phyloP scores from a whole-genome alignment of 1,140 invertebrate species.

The Drosophila kepulauana region DNA sequence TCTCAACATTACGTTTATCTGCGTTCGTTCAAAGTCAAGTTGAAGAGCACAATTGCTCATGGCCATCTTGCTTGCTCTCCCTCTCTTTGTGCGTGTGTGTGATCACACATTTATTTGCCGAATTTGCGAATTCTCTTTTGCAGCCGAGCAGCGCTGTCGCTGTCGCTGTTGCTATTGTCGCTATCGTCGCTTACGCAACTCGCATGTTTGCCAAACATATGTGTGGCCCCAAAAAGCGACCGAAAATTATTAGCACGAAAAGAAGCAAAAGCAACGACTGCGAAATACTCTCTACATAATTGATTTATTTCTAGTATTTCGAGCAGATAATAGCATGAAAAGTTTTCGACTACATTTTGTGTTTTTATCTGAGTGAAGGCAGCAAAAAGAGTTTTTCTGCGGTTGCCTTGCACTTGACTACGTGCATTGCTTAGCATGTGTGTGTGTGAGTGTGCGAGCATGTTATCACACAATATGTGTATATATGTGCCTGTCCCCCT shows the following conservation, averaged over 20 bases:
- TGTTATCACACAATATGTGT: slow-evolving; percentile 9
- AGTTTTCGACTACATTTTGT: not conserved
- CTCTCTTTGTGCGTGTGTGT: not conserved
- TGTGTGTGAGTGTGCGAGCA: not conserved
- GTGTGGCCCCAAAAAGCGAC: slow-evolving; percentile 44
- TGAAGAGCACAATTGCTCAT: slow-evolving; percentile 63
- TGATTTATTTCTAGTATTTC: too few species aligned
- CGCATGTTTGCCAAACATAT: slow-evolving; percentile 76
- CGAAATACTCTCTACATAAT: too few species aligned
- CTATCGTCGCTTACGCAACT: slow-evolving; percentile 68
- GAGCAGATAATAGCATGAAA: too few species aligned
- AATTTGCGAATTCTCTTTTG: slow-evolving; percentile 57
- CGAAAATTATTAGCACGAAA: too few species aligned
- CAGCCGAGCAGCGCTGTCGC: slow-evolving; percentile 9
- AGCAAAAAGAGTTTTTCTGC: not conserved
- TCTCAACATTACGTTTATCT: slow-evolving; percentile 56
- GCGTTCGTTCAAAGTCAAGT: slow-evolving; percentile 76
- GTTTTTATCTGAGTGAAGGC: not conserved
- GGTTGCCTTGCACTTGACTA: slow-evolving; percentile 18
- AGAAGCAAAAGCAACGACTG: not conserved
- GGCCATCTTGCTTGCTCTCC: slow-evolving; percentile 6
- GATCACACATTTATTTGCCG: slow-evolving; percentile 9
- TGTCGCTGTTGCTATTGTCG: not conserved
- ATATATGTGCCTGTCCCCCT: not conserved
- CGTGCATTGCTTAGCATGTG: not conserved